A percentile compares a stretch with the other conserved stretches of the same genome.
Conservation (phyloP, 2,888 invertebrate species). For the Euzophera pinguis region DNA sequence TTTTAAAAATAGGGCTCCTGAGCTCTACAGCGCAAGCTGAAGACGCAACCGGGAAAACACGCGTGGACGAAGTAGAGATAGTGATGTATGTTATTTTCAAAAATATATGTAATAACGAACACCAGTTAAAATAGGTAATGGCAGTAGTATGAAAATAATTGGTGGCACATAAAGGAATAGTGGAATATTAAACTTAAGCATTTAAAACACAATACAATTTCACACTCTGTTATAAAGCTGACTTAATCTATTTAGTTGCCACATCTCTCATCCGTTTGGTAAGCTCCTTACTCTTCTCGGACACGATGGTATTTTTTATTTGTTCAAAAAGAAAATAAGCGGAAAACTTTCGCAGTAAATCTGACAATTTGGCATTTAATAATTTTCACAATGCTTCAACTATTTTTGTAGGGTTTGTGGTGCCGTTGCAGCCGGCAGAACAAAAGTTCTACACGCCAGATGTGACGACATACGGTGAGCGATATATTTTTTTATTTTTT, state of each 20-base stretch:
- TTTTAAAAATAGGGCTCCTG: too few species aligned
- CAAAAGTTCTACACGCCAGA: constrained; percentile 72
- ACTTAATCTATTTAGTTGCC: background rate
- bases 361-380: constrained; percentile 4
- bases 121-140: too few species aligned
- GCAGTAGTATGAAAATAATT: too few species aligned
- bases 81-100: too few species aligned
- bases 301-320: background rate
- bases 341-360: constrained; percentile 6
- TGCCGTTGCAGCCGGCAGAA: constrained; percentile 70
- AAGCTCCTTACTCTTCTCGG: background rate
- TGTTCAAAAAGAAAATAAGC: background rate
- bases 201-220: too few species aligned
- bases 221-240: background rate
- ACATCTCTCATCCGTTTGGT: background rate
- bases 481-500: background rate
- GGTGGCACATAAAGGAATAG: too few species aligned
- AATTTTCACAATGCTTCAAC: background rate
- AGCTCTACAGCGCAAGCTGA: too few species aligned
- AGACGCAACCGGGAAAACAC: too few species aligned
- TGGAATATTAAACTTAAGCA: too few species aligned
- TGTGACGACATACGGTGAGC: constrained; percentile 70
- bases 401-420: constrained; percentile 54
- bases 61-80: too few species aligned
- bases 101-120: too few species aligned